Evolutionary conservation across 92 coral and sea anemone species (phyloP).

Genomic region (Ricordea florida): DNA sequence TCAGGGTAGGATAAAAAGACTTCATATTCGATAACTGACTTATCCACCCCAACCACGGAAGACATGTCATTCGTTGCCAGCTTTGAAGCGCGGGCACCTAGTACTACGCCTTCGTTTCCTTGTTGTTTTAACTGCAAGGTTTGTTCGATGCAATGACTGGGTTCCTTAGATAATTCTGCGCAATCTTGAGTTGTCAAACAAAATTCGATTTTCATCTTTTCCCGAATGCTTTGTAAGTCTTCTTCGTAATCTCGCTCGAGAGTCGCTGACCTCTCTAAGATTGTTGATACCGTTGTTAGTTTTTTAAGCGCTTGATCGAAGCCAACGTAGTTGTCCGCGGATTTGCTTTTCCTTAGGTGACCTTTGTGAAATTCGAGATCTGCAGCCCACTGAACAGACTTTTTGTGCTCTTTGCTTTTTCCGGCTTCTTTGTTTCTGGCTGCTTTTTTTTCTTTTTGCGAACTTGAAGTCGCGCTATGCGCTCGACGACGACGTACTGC

Average conservation of each 20-base stretch:
- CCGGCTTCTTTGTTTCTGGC: not conserved
- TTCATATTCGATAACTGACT: too few species aligned
- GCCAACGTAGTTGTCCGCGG: conserved; percentile 26
- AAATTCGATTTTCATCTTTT: conserved; percentile 22
- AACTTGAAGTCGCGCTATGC: not conserved
- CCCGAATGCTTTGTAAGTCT: conserved; percentile 53
- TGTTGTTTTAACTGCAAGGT: too few species aligned
- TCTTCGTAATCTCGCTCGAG: conserved; percentile 70
- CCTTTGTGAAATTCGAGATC: not conserved
- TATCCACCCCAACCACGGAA: too few species aligned
- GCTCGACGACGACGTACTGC: not conserved
- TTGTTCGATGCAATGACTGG: too few species aligned
- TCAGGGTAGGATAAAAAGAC: too few species aligned
- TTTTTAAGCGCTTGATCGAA: conserved; percentile 73
- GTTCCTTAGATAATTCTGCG: too few species aligned
- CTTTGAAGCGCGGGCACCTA: too few species aligned
- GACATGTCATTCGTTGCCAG: too few species aligned
- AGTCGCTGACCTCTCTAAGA: conserved; percentile 63
- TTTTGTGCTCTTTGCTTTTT: not conserved
- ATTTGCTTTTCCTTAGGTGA: not conserved
- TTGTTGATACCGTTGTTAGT: conserved; percentile 57
- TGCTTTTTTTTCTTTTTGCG: not conserved
- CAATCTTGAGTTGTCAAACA: too few species aligned
- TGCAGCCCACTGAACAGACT: conserved; percentile 20
- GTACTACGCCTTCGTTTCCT: too few species aligned